A percentile compares a stretch with the other conserved stretches of the same genome.
Evolutionary conservation across 2,113 vertebrate species (phyloP).

Genomic region (Balaenoptera acutorostrata): DNA sequence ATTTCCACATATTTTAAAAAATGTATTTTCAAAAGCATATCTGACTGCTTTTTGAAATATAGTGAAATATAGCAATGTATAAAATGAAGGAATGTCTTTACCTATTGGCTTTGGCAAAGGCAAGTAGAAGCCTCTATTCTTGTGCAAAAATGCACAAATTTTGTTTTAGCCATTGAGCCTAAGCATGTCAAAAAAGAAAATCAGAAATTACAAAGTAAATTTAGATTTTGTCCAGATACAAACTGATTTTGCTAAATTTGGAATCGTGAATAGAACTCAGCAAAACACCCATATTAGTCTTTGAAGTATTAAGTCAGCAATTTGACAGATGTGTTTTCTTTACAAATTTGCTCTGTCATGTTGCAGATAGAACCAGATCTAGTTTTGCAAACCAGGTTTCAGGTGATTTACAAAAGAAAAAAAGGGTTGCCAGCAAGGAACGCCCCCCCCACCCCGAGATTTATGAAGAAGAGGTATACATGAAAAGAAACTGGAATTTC

Average conservation of each 20-base stretch:
- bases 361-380: background rate
- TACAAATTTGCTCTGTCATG: background rate
- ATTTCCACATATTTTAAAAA: background rate
- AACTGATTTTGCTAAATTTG: slow-evolving; percentile 10
- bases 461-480: background rate
- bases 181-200: background rate
- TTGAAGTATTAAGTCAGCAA: slow-evolving; percentile 28
- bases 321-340: background rate
- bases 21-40: background rate
- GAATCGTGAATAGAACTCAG: background rate
- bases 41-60: background rate
- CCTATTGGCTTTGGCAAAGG: background rate
- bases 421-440: background rate
- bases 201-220: slow-evolving; percentile 8
- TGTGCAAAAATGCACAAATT: background rate
- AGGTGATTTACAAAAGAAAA: background rate
- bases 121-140: background rate
- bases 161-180: background rate
- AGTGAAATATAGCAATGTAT: background rate
- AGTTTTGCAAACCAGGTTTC: background rate
- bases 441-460: fast-evolving
- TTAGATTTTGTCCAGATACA: background rate
- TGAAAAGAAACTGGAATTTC: background rate
- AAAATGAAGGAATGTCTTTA: background rate
- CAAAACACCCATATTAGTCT: slow-evolving; percentile 3